Conservation (phyloP, 1,140 invertebrate species). For the Microvelia longipes region DNA sequence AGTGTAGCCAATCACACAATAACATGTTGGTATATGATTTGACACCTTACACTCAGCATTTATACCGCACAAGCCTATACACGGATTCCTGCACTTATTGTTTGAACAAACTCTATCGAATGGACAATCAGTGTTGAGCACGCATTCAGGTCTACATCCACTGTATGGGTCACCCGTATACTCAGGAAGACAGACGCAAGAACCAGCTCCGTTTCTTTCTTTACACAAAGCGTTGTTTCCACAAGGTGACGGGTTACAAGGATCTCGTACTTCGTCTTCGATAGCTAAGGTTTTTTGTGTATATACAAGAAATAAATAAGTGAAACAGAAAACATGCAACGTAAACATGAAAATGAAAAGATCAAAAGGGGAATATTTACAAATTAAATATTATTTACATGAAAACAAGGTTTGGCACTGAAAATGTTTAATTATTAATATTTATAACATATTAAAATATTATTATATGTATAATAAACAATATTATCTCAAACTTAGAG, state of each 20-base stretch:
- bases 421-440: slow-evolving; percentile 62
- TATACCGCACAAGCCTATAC: slow-evolving; percentile 48
- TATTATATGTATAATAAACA: too few relatives aligned
- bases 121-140: slow-evolving; percentile 54
- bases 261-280: slow-evolving; percentile 30
- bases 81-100: slow-evolving; percentile 54
- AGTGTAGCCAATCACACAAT: slow-evolving; percentile 44
- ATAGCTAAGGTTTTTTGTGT: slow-evolving; percentile 12
- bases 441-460: slow-evolving; percentile 62
- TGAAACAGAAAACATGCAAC: background rate
- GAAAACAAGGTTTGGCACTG: slow-evolving; percentile 61
- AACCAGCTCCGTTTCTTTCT: slow-evolving; percentile 43
- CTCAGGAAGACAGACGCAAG: slow-evolving; percentile 60
- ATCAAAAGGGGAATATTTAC: slow-evolving; percentile 40
- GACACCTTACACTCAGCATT: slow-evolving; percentile 55
- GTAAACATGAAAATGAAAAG: slow-evolving; percentile 2
- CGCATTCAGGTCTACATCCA: slow-evolving; percentile 40
- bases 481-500: too few relatives aligned
- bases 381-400: slow-evolving; percentile 67
- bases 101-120: slow-evolving; percentile 50
- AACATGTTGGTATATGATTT: slow-evolving; percentile 59
- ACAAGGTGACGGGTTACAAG: slow-evolving; percentile 60
- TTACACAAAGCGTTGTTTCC: slow-evolving; percentile 57
- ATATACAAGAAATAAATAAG: background rate
- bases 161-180: slow-evolving; percentile 70